Conservation (phyloP, 2,113 vertebrate genomes). For the Mastomys natalensis region DNA sequence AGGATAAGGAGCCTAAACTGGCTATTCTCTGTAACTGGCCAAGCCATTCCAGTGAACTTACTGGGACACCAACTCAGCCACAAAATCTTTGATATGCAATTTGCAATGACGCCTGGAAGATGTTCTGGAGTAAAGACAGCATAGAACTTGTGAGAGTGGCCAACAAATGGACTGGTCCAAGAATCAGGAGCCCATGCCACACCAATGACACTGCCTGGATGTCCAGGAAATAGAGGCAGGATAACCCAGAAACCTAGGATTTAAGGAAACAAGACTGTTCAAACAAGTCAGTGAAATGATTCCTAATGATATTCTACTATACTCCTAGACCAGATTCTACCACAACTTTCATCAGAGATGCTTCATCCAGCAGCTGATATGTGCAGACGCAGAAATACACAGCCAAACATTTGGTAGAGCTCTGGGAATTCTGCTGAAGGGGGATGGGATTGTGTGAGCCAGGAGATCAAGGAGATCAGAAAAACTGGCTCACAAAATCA, state of each 20-base stretch:
- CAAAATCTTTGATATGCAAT: neutral
- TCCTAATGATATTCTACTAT: neutral
- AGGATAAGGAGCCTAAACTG: neutral
- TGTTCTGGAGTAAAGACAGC: neutral
- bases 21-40: neutral
- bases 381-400: neutral
- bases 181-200: neutral
- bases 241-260: neutral
- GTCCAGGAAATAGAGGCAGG: neutral
- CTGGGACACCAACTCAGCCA: neutral
- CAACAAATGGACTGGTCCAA: neutral
- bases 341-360: neutral
- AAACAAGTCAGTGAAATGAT: neutral
- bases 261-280: neutral
- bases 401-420: neutral
- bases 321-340: neutral
- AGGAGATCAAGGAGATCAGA: neutral
- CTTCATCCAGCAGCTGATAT: neutral
- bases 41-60: neutral
- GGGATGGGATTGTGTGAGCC: neutral
- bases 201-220: neutral
- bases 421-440: neutral
- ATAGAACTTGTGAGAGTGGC: neutral
- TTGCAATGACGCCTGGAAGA: neutral
- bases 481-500: neutral